Evolutionary conservation across 2,797 vertebrate genomes (phyloP), one percentile per base, ranked within the genome.

Genomic region (Ataeniobius toweri): DNA sequence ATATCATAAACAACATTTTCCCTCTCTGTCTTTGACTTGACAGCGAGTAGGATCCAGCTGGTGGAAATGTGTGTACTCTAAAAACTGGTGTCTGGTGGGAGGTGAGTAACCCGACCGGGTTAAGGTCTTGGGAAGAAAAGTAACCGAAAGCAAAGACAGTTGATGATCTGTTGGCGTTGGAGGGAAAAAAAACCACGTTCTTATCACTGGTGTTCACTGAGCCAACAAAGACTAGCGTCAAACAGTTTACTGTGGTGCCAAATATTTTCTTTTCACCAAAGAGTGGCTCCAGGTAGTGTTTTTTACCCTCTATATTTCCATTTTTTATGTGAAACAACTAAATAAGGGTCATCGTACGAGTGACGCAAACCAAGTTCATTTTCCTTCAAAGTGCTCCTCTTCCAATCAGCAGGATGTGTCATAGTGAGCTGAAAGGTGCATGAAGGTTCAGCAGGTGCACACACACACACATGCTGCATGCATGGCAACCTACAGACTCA

Each of bases 121-220:
- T 80, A 89, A 87, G 86, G 86, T 87, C 78, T 82, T 75, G 51
- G 18, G 77, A 88, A 80, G 75, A 81, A 56, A 73, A 80, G 71
- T 1, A 59, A 72, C 16, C 48, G 61, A 75, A 86, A 82, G 86
- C 80, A 87, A 72, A 79, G 48, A 2, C 1, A 56, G 41, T n/a
- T 31, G 81, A 82, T 68, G 81, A 71, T 18, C n/a, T 28, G 69
- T n/a, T 46, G 75, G 70, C 50, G 74, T 61, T 39, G 26, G 75
- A 68, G 63, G 72, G 18, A 7, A 48, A 14, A n/a, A 36, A 48
- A 58, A 1, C 5, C 65, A 61, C 12, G 48, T 82, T 73, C 36
- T 75, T 61, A 70, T 71, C 70, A 6, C 26, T 22, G 70, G 70
- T 53, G 0, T 78, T 88, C 56, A 18, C 85, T 83, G 74, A 16